These are phyloP conservation scores for Drosophila subpulchrella DNA, from an alignment of 1,140 invertebrate species.

Conservation along the genomic window DNA sequence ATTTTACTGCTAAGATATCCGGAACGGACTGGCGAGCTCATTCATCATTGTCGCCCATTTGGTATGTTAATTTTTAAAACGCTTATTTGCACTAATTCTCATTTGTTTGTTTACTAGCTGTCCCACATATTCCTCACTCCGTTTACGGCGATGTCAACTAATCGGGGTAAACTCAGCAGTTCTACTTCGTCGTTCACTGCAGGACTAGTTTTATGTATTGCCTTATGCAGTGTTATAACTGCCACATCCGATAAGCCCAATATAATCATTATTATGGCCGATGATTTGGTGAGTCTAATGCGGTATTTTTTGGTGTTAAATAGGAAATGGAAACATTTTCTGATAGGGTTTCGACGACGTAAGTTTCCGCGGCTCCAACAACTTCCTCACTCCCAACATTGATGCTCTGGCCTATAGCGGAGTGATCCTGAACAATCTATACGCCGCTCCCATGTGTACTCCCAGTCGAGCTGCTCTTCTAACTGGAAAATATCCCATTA, in stretches of 20 bases:
- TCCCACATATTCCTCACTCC: slow-evolving; percentile 24
- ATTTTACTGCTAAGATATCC: slow-evolving; percentile 27
- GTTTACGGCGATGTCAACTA: slow-evolving; percentile 24
- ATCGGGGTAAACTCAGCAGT: slow-evolving; percentile 8
- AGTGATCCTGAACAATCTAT: slow-evolving; percentile 91
- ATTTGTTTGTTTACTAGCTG: slow-evolving; percentile 10
- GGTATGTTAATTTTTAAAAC: slow-evolving; percentile 31
- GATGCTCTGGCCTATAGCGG: slow-evolving; percentile 92
- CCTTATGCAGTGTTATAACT: background rate
- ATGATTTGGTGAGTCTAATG: slow-evolving; percentile 85
- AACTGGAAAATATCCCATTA: slow-evolving; percentile 93
- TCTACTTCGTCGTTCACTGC: slow-evolving; percentile 12
- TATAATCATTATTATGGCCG: slow-evolving; percentile 87
- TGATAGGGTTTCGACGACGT: slow-evolving; percentile 94
- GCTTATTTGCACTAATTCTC: slow-evolving; percentile 26
- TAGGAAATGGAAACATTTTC: background rate
- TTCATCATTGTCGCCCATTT: slow-evolving; percentile 34
- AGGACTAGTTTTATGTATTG: slow-evolving; percentile 14
- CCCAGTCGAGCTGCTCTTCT: slow-evolving; percentile 92
- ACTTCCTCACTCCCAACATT: slow-evolving; percentile 94
- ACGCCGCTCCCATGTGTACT: slow-evolving; percentile 91
- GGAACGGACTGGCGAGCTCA: slow-evolving; percentile 22
- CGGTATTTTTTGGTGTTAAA: background rate
- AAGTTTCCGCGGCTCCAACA: slow-evolving; percentile 94
- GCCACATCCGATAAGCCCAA: slow-evolving; percentile 79